Percentiles rank a stretch among this genome's conserved stretches.
phyloP scores from a whole-genome alignment of 2,797 vertebrate species.

The Sphenopsis melanotis region DNA sequence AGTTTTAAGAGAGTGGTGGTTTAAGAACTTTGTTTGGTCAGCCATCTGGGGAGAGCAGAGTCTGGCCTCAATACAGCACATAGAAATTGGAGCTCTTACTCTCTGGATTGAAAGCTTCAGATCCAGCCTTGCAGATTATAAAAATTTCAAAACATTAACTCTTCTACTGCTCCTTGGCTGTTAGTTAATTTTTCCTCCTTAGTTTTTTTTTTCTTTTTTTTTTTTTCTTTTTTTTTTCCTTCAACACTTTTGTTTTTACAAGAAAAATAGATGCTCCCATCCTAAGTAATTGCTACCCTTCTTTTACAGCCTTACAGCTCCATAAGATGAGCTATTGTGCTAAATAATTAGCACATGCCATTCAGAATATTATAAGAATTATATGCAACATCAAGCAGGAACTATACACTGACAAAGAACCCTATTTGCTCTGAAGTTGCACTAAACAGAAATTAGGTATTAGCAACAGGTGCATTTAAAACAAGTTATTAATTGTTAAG shows the following conservation, averaged over 20 bases:
- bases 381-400: slow-evolving; percentile 81
- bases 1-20: not conserved
- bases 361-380: slow-evolving; percentile 80
- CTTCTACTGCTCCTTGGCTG: slow-evolving; percentile 3
- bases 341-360: slow-evolving; percentile 85
- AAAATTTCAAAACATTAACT: slow-evolving; percentile 70
- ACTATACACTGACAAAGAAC: slow-evolving; percentile 72
- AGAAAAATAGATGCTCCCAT: slow-evolving; percentile 72
- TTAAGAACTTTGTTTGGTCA: not conserved
- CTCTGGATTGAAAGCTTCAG: slow-evolving; percentile 32
- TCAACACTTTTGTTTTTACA: slow-evolving; percentile 68
- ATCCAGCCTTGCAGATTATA: slow-evolving; percentile 49
- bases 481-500: slow-evolving; percentile 67
- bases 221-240: not conserved
- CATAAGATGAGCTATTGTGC: slow-evolving; percentile 80
- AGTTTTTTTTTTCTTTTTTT: too few relatives aligned
- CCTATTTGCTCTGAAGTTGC: slow-evolving; percentile 59
- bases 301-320: slow-evolving; percentile 73
- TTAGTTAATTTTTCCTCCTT: slow-evolving; percentile 12
- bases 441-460: slow-evolving; percentile 71
- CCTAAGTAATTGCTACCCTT: slow-evolving; percentile 79
- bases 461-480: slow-evolving; percentile 75
- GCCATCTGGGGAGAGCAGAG: not conserved
- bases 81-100: not conserved
- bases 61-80: not conserved